Evolutionary conservation across 2,797 vertebrate genomes (phyloP), one percentile per base, ranked within the genome.

Genomic region (Denticeps clupeoides): DNA sequence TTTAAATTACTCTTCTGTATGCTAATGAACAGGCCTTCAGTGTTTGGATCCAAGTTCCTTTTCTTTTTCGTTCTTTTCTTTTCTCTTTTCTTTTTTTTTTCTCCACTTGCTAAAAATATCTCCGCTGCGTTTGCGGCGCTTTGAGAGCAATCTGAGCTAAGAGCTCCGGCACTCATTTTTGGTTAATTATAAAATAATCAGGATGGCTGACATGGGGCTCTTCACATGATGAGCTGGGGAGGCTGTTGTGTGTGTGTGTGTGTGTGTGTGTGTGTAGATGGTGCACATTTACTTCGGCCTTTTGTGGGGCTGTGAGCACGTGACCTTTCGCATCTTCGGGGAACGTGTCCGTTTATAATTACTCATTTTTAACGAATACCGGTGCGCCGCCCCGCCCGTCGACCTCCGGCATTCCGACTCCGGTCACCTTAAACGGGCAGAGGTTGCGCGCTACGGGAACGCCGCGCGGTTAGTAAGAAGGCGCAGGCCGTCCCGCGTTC

Each of bases 151-250:
- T 78, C 60, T 49, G 68, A 53, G 7, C 24, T 5, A 24, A 4
- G 24, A 25, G 66, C 68, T 62, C 49, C 47, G 55, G 71, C 44
- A 60, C 67, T 72, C 63, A 73, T 68, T 74, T 75, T 72, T 73
- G 71, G 58, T 73, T 79, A 70, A 81, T 83, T 77, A 76, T 76
- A 75, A 75, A 78, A 73, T 78, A 75, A 82, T 79, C 77, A 80
- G 62, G 52, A 47, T 31, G 52, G 66, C 58, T 70, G 72, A 78
- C 62, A 63, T 62, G 65, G 55, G 62, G 42, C 63, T 69, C 43
- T 56, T 45, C 47, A 31, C 53, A 49, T 45, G 47, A 64, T 60
- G 48, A 71, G 60, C 51, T 2, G 50, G 45, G 22, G 27, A 53
- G 45, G 9, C 11, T 37, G 47, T 33, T 49, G 35, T 46, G 29